These are phyloP conservation scores for Oreochromis spilurus DNA, from an alignment of 2,113 vertebrate species.

Conservation along the genomic window DNA sequence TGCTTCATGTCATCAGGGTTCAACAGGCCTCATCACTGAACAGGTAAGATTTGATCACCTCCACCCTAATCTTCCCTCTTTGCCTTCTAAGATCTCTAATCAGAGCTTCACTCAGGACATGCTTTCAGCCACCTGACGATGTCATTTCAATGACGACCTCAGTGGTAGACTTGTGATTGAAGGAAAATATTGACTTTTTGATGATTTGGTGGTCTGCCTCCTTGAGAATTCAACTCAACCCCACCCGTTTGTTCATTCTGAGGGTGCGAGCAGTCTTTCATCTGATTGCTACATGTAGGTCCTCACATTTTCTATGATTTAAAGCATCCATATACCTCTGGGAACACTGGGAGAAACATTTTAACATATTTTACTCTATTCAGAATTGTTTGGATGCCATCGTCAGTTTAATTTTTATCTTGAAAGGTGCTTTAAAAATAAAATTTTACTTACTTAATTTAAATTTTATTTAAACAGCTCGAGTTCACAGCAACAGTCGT, in stretches of 20 bases:
- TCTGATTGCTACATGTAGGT: background rate
- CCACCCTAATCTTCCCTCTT: background rate
- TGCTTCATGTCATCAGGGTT: background rate
- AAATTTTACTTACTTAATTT: background rate
- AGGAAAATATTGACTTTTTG: background rate
- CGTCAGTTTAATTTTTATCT: background rate
- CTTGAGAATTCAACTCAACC: background rate
- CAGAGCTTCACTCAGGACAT: background rate
- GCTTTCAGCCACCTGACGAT: background rate
- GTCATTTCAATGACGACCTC: background rate
- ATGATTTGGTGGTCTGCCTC: background rate
- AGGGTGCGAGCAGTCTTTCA: background rate
- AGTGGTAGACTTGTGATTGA: background rate
- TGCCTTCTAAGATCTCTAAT: background rate
- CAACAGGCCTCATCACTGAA: background rate
- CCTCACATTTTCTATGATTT: background rate
- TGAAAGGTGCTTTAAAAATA: too few relatives aligned
- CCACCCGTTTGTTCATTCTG: background rate
- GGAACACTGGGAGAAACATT: background rate
- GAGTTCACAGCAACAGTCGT: background rate
- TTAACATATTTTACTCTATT: background rate
- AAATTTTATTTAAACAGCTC: background rate
- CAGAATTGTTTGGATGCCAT: background rate
- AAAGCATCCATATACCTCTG: background rate
- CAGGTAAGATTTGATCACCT: conserved; percentile 15